Evolutionary conservation across 2,888 invertebrate species (phyloP), one percentile per base, ranked within the genome.

Genomic region (Lycaena phlaeas): DNA sequence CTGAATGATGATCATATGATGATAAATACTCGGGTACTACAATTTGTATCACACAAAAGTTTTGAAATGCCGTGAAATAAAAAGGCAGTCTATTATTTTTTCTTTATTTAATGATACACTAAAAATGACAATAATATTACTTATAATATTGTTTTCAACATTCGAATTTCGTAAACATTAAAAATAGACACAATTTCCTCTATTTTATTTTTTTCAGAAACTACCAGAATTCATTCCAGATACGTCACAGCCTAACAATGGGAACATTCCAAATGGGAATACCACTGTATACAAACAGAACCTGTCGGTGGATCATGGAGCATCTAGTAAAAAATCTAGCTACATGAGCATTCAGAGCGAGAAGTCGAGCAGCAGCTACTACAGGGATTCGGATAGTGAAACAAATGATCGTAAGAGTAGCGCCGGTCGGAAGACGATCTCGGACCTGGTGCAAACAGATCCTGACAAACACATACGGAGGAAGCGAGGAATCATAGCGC

Each of bases 401-500:
- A 39, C 38, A 14, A 22, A 37, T 17, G 57, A 63, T 0, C 59
- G 69, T 1, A 72, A 65, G 51, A 75, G 67, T 43, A 78, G 70
- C 41, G 60, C 64, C 1, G 77, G 68, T 0, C 64, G 68, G 1
- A 68, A 70, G 45, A 81, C 81, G 0, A 69, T 82, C 42, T 68
- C 77, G 1, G 71, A 78, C 41, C 54, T 81, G 11, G 68, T 81
- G 14, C 64, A 68, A 26, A 59, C 45, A 15, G 53, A 68, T 37
- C 63, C 70, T 0, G 65, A 68, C 37, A 57, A 62, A 27, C 56
- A 61, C 9, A 50, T 52, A 26, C 56, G 66, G 7, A 65, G 75
- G 9, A 66, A 87, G 56, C 76, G 82, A 15, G 87, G 88, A 5
- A 74, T 88, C 17, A 86, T 88, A 42, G 85, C 82, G 38, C 87